Evolutionary conservation across 1,140 invertebrate species (phyloP).

Genomic region (Portunus trituberculatus): DNA sequence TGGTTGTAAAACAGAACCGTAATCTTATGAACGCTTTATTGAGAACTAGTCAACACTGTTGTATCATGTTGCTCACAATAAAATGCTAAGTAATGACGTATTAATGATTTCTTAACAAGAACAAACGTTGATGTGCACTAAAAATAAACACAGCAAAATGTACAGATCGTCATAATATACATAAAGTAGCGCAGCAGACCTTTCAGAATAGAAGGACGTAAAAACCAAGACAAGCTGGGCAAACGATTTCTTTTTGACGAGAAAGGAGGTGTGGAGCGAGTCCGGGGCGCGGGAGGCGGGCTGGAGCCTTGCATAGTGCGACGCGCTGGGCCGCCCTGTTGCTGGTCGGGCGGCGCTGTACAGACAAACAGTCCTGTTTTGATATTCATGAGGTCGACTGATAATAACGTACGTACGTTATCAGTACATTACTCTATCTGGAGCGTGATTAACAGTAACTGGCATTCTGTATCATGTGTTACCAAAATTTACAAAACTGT

Average conservation of each 20-base stretch:
- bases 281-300: constrained; percentile 16
- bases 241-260: constrained; percentile 25
- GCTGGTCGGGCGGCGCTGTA: background rate
- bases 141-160: constrained; percentile 68
- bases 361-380: background rate
- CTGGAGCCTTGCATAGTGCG: constrained; percentile 27
- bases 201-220: background rate
- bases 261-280: background rate
- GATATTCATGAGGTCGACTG: background rate
- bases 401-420: too few relatives aligned
- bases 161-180: constrained; percentile 58
- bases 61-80: constrained; percentile 73
- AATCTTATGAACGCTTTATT: constrained; percentile 73
- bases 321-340: background rate
- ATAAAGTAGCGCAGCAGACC: constrained; percentile 39
- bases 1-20: background rate
- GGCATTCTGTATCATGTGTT: background rate
- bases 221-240: constrained; percentile 9
- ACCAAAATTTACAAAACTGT: background rate
- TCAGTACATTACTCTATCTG: background rate
- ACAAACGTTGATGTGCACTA: constrained; percentile 67
- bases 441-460: constrained; percentile 7
- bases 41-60: constrained; percentile 74
- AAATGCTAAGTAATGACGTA: constrained; percentile 70
- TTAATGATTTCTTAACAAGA: constrained; percentile 70